Evolutionary conservation across 2,888 invertebrate genomes (phyloP).

Genomic region (Eupithecia tripunctaria): DNA sequence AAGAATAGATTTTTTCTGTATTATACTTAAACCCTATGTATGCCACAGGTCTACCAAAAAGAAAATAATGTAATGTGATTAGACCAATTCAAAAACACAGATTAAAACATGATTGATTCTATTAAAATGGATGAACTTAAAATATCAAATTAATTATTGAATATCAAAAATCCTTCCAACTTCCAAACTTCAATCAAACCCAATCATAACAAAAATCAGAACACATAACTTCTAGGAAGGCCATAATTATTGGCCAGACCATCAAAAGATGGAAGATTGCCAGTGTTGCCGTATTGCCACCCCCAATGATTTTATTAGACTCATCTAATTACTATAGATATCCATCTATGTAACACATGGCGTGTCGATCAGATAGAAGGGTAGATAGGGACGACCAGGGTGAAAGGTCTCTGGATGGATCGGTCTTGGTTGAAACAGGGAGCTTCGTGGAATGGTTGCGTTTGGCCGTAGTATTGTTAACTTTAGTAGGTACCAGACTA

Average conservation of each 20-base stretch:
- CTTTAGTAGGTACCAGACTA: background rate
- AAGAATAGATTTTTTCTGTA: too few species aligned
- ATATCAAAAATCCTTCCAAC: background rate
- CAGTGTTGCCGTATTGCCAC: slow-evolving; percentile 1
- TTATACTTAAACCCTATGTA: background rate
- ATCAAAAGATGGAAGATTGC: slow-evolving; percentile 58
- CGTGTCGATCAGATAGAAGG: slow-evolving; percentile 54
- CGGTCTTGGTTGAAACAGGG: background rate
- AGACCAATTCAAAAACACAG: too few species aligned
- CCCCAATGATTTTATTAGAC: slow-evolving; percentile 75
- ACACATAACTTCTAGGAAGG: slow-evolving; percentile 10
- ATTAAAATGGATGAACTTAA: too few species aligned
- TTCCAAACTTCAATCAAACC: background rate
- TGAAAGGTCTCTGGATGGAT: slow-evolving; percentile 15
- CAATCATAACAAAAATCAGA: slow-evolving; percentile 15
- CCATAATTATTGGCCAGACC: slow-evolving; percentile 15
- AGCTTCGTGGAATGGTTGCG: background rate
- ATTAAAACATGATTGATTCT: too few species aligned
- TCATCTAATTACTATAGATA: slow-evolving; percentile 80
- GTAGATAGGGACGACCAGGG: slow-evolving; percentile 54
- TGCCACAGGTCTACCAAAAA: too few species aligned
- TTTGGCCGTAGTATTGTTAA: background rate
- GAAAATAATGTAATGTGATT: too few species aligned
- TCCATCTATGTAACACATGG: slow-evolving; percentile 71
- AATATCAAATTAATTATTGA: too few species aligned